A percentile compares a stretch with the other conserved stretches of the same genome.
phyloP scores from a whole-genome alignment of 2,113 vertebrate species.

The Anhinga rufa region DNA sequence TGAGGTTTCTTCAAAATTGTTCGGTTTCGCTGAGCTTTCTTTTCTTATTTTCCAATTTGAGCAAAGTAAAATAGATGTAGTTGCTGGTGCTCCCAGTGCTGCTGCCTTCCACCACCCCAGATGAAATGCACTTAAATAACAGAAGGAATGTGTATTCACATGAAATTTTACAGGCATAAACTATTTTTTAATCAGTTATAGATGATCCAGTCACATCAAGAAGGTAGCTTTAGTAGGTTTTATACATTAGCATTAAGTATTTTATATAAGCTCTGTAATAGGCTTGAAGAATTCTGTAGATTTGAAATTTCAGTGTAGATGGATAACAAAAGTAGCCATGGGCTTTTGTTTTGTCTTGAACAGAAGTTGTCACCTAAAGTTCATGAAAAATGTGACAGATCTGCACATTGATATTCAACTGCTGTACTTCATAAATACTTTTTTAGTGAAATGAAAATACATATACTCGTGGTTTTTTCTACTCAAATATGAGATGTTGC shows the following conservation, averaged over 20 bases:
- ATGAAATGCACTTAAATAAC: neutral
- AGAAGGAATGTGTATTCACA: neutral
- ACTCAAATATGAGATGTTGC: neutral
- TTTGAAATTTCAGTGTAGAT: neutral
- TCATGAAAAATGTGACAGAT: neutral
- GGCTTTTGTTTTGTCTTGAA: neutral
- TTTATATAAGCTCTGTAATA: neutral
- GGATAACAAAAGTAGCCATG: neutral
- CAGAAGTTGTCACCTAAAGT: neutral
- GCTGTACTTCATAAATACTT: neutral
- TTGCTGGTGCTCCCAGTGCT: neutral
- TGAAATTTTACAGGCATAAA: neutral
- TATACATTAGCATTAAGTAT: neutral
- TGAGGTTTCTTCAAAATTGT: neutral
- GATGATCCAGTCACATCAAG: neutral
- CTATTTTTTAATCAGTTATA: neutral
- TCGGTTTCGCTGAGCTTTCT: neutral
- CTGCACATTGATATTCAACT: neutral
- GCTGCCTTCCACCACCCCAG: neutral
- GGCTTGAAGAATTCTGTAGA: neutral
- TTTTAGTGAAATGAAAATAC: neutral
- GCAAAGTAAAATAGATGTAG: neutral
- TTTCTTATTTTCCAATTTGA: neutral
- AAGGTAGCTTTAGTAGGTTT: neutral
- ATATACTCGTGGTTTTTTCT: neutral